phyloP scores from a whole-genome alignment of 2,888 invertebrate genomes.

The Caenorhabditis virilis region DNA sequence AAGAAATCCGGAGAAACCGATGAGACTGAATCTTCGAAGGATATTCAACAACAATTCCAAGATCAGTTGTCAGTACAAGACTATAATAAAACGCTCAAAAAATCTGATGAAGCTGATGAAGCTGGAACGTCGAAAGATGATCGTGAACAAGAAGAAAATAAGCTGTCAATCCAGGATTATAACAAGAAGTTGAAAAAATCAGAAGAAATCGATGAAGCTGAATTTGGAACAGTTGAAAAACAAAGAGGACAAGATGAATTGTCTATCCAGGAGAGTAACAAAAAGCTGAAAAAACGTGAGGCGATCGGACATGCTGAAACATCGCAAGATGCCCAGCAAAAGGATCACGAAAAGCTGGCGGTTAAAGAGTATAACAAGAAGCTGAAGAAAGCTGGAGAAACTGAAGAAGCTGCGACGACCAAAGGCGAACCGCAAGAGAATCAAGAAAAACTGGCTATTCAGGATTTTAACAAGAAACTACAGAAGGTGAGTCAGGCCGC shows the following conservation, averaged over 20 bases:
- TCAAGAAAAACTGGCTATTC: slow-evolving; percentile 4
- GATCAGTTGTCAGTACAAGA: no score
- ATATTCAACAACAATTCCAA: no score
- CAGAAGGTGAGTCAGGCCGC: no score
- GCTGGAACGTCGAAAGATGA: no score
- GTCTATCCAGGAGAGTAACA: slow-evolving; percentile 5
- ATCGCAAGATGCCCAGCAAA: no score
- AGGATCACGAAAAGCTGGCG: background rate
- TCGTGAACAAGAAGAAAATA: background rate
- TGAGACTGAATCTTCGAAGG: no score
- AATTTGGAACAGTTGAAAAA: background rate
- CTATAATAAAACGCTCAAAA: no score
- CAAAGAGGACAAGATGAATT: slow-evolving; percentile 6
- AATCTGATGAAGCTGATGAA: no score
- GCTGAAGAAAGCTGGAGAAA: slow-evolving; percentile 12
- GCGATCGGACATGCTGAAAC: no score
- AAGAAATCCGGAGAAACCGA: no score
- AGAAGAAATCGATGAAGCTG: background rate
- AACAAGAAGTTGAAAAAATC: slow-evolving; percentile 17
- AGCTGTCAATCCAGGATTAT: slow-evolving; percentile 7
- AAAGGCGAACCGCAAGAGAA: background rate
- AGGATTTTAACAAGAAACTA: slow-evolving; percentile 1
- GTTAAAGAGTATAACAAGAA: slow-evolving; percentile 7
- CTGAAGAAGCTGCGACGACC: slow-evolving; percentile 5
- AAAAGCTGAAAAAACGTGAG: no score